Base-by-base conservation (phyloP, 2,113 vertebrate genomes). In the Carassius auratus region DNA sequence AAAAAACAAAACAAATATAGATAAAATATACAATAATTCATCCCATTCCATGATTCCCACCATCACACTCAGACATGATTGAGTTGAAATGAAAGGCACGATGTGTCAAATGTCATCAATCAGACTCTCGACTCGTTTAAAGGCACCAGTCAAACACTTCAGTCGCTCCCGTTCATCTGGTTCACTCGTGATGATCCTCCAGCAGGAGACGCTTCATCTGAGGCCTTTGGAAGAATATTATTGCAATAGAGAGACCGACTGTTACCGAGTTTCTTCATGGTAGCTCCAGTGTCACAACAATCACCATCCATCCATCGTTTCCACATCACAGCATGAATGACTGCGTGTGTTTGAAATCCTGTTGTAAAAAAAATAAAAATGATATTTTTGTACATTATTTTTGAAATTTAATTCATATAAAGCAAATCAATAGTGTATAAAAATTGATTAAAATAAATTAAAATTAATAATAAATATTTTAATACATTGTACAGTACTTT, bases 271-370 rank as follows among this genome's bases (percentile, higher is more conserved):
- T 42, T 42, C 36, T 73, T 73, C 71, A 12, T 73, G 15, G 8
- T 45, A 9, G 8, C 6, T n/a, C 69, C 74, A 52, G 74, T 48
- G 45, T 52, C 48, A 38, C 36, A 12, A n/a, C 45, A 3, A 42
- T 45, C 1, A 2, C 14, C 52, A 5, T 26, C 97, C 50, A 1
- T 26, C 64, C 30, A 30, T 30, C 30, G 45, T 12, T 4, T 45
- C 9, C 42, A 9, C 45, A 91, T 98, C 97, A 97, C 86, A 99
- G 97, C 95, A 99, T 94, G 93, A 99, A 99, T 15, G 98, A 99
- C 91, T 98, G 97, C 78, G 97, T 99, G 90, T 99, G 98, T 95
- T 96, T 99, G 93, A 99, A 99, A 91, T 99, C 97, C 95, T 48
- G 45, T 3, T 9, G 10, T 1, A 2, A 45, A 45, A 45, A 10